Base-by-base conservation (phyloP, 2,888 invertebrate genomes). In the Andrena haemorrhoa region DNA sequence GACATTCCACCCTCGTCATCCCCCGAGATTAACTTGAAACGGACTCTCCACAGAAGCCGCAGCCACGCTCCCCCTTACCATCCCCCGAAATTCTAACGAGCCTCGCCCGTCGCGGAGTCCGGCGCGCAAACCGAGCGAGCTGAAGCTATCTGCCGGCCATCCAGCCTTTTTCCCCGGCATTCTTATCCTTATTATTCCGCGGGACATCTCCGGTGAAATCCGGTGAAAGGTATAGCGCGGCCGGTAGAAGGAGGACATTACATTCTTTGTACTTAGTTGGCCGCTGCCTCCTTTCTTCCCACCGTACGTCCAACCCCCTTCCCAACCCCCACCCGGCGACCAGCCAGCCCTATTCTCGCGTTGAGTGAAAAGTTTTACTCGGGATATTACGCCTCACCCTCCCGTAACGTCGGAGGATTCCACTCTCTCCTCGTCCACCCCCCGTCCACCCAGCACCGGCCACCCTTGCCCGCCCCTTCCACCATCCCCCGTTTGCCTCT, bases 281-380 rank as follows among this genome's bases (percentile, higher is more conserved):
- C 86, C 87, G 81, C 75, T 82, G 56, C 75, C 79, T 76, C 64
- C 71, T 71, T 74, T 73, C 79, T 75, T 79, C 77, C 86, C 78
- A 53, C 75, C 81, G 83, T 81, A 64, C 82, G 81, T 81, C 86
- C 83, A 82, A 51, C 53, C 63, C 41, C 68, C 60, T 41, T 29
- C 35, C 20, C 63, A 64, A 49, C 64, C 53, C 68, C 49, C 56
- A 69, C 61, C 47, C 76, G 10, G 60, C 53, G 26, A 51, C 66
- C 64, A 73, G 63, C 68, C 85, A 79, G 82, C 89, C 83, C 89
- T 90, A 90, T 91, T 91, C 90, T 91, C 89, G 89, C 91, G 91
- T 89, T 91, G 91, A 92, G 92, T 93, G 92, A 93, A 93, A 93
- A 93, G 93, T 93, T 93, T 92, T 93, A 92, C 92, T 92, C 88